Percentiles rank a stretch among this genome's conserved stretches.
These are phyloP conservation scores for Pygoscelis adeliae DNA, from an alignment of 2,113 vertebrate genomes.

Conservation along the genomic window DNA sequence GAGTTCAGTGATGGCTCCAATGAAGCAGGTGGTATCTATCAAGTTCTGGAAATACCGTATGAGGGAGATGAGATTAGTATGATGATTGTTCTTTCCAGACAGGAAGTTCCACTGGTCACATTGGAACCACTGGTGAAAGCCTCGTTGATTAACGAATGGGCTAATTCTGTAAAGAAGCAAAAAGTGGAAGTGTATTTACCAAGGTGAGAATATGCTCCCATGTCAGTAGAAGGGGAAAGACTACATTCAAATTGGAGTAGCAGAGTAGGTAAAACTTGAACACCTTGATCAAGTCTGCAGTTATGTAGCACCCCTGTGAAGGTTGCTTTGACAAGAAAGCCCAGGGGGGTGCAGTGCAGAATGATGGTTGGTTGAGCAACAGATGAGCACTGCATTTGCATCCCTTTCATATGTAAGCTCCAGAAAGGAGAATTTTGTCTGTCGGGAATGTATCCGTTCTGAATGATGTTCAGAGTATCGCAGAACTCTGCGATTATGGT, in stretches of 20 bases:
- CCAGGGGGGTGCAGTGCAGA: neutral
- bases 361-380: neutral
- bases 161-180: slow-evolving; percentile 93
- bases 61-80: slow-evolving; percentile 93
- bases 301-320: neutral
- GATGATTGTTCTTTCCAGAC: slow-evolving; percentile 92
- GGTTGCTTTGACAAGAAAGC: neutral
- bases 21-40: slow-evolving; percentile 96
- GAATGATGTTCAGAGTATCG: neutral
- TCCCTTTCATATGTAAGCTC: neutral
- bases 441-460: neutral
- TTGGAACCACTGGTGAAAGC: slow-evolving; percentile 93
- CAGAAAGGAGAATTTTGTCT: neutral
- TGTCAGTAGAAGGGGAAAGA: neutral
- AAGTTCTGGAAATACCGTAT: slow-evolving; percentile 96
- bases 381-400: neutral
- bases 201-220: slow-evolving; percentile 72
- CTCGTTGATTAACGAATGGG: slow-evolving; percentile 93
- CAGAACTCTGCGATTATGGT: neutral
- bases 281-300: neutral
- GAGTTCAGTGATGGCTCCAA: slow-evolving; percentile 97
- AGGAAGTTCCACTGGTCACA: slow-evolving; percentile 91
- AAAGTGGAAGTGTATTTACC: slow-evolving; percentile 97
- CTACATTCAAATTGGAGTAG: neutral
- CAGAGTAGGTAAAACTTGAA: neutral